Evolutionary conservation across 2,113 vertebrate species (phyloP).

Genomic region (Pollachius pollachius): DNA sequence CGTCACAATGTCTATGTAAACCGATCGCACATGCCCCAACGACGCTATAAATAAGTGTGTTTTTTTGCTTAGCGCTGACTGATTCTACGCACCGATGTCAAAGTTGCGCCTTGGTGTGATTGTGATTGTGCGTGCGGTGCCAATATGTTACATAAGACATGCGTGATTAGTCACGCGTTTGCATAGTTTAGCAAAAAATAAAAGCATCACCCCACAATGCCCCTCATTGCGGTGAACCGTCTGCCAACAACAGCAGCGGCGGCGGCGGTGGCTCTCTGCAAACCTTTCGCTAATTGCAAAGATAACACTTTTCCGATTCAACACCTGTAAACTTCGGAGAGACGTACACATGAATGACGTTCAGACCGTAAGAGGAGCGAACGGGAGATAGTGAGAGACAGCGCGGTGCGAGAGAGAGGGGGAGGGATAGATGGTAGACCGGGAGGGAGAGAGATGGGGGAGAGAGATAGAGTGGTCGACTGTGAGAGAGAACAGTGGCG

Average conservation of each 20-base stretch:
- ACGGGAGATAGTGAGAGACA: neutral
- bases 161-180: neutral
- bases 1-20: no score
- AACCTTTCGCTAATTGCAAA: conserved; percentile 33
- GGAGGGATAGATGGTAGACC: neutral
- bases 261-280: neutral
- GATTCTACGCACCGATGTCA: no score
- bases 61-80: no score
- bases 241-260: no score
- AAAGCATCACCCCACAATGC: neutral
- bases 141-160: no score
- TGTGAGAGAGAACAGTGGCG: conserved; percentile 9
- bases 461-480: neutral
- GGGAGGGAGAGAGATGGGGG: neutral
- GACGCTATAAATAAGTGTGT: no score
- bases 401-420: conserved; percentile 13
- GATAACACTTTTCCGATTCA: conserved; percentile 33
- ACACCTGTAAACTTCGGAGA: neutral
- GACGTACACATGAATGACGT: conserved; percentile 18
- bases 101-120: no score
- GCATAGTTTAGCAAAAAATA: neutral
- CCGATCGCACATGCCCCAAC: no score
- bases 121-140: no score
- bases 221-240: neutral
- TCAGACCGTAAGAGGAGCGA: neutral